Percentiles rank a stretch among this genome's conserved stretches.
Evolutionary conservation across 2,113 vertebrate genomes (phyloP).

Genomic region (Myrmecophaga tridactyla): DNA sequence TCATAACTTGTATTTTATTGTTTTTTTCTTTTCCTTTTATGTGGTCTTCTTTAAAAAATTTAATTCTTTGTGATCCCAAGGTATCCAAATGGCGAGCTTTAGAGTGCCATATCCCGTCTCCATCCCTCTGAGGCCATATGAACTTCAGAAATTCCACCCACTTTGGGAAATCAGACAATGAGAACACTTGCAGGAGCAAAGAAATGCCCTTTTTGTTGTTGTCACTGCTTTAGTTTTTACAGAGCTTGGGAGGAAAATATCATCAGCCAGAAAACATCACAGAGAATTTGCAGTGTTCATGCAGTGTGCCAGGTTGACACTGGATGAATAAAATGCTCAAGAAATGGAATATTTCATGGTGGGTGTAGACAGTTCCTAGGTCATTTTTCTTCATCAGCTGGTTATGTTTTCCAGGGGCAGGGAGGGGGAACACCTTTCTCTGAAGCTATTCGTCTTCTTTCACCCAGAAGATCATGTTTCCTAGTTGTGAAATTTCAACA

Average conservation of each 20-base stretch:
- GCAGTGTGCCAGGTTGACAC: accelerated
- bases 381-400: slow-evolving; percentile 42
- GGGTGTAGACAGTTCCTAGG: neutral
- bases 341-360: slow-evolving; percentile 33
- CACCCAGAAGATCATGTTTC: neutral
- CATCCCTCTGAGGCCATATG: neutral
- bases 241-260: neutral
- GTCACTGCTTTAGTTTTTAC: neutral
- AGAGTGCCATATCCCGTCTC: neutral
- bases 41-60: neutral
- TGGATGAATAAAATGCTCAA: neutral
- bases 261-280: neutral
- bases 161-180: neutral
- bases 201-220: neutral
- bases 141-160: neutral
- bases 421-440: neutral
- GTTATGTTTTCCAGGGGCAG: slow-evolving; percentile 21
- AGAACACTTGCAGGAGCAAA: neutral
- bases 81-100: no score
- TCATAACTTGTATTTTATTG: neutral
- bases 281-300: accelerated
- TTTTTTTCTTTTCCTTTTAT: neutral
- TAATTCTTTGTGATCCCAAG: no score
- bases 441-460: neutral
- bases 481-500: slow-evolving; percentile 10